Conservation (phyloP, 2,113 vertebrate species). For the Poicephalus gulielmi region DNA sequence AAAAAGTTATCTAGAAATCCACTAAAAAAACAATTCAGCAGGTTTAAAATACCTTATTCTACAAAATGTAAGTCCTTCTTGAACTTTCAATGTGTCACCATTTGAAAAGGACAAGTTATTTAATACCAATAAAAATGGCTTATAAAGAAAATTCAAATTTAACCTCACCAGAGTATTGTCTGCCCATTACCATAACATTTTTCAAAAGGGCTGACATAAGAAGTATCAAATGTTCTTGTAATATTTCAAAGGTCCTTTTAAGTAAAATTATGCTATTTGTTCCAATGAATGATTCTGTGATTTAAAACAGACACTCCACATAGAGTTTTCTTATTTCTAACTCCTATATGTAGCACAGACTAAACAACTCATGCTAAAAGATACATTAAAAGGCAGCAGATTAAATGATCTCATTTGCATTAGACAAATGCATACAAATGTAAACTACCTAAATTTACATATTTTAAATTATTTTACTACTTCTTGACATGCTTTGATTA, state of each 20-base stretch:
- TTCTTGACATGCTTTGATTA: not conserved
- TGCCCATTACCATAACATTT: not conserved
- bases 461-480: not conserved
- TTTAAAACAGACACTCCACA: not conserved
- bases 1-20: not conserved
- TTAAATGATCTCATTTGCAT: not conserved
- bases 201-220: not conserved
- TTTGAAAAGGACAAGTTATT: conserved; percentile 33
- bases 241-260: not conserved
- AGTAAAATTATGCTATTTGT: not conserved
- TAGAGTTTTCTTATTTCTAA: not conserved
- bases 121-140: not conserved
- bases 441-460: not conserved
- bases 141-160: conserved; percentile 4
- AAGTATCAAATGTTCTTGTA: not conserved
- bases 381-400: not conserved
- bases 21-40: not conserved
- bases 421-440: not conserved
- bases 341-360: not conserved
- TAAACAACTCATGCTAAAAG: not conserved
- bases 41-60: not conserved
- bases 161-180: not conserved
- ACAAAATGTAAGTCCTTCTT: not conserved
- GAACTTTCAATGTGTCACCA: not conserved
- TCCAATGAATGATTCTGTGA: not conserved